Evolutionary conservation across 2,888 invertebrate genomes (phyloP).

Genomic region (Anthophora plumipes): DNA sequence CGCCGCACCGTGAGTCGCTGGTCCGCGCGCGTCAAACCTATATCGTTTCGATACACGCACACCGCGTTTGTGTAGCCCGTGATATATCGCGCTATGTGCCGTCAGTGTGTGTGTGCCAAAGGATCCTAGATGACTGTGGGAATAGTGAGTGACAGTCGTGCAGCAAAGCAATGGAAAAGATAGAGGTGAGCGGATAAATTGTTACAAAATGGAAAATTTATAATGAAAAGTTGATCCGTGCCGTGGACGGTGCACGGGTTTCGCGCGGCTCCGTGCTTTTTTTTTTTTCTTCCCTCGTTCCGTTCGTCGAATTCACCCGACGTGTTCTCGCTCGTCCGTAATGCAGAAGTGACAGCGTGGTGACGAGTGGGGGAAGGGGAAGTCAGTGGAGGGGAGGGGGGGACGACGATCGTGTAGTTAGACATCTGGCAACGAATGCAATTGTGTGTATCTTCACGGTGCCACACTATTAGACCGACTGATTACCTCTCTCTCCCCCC

Average conservation of each 20-base stretch:
- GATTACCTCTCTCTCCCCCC: slow-evolving; percentile 64
- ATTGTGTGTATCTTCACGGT: slow-evolving; percentile 80
- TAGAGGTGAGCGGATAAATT: slow-evolving; percentile 78
- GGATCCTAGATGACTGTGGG: slow-evolving; percentile 82
- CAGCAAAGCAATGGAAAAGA: slow-evolving; percentile 83
- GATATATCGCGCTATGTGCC: slow-evolving; percentile 74
- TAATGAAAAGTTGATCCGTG: slow-evolving; percentile 13
- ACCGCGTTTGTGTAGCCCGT: slow-evolving; percentile 65
- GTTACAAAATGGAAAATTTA: slow-evolving; percentile 12
- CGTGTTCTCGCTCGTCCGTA: slow-evolving; percentile 67
- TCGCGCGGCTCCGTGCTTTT: slow-evolving; percentile 37
- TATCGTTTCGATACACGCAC: slow-evolving; percentile 73
- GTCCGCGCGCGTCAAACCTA: slow-evolving; percentile 80
- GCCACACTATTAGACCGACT: slow-evolving; percentile 81
- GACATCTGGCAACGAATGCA: slow-evolving; percentile 81
- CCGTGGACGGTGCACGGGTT: slow-evolving; percentile 18
- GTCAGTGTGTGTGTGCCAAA: slow-evolving; percentile 78
- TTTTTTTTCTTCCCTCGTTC: slow-evolving; percentile 38
- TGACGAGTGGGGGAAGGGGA: slow-evolving; percentile 64
- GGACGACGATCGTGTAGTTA: slow-evolving; percentile 76
- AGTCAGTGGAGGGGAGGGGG: slow-evolving; percentile 58
- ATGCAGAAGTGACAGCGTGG: slow-evolving; percentile 78
- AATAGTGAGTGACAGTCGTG: slow-evolving; percentile 80
- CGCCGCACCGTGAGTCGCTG: slow-evolving; percentile 85
- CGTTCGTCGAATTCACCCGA: slow-evolving; percentile 63